Conservation (phyloP, 2,113 vertebrate genomes). For the Alexandromys fortis region DNA sequence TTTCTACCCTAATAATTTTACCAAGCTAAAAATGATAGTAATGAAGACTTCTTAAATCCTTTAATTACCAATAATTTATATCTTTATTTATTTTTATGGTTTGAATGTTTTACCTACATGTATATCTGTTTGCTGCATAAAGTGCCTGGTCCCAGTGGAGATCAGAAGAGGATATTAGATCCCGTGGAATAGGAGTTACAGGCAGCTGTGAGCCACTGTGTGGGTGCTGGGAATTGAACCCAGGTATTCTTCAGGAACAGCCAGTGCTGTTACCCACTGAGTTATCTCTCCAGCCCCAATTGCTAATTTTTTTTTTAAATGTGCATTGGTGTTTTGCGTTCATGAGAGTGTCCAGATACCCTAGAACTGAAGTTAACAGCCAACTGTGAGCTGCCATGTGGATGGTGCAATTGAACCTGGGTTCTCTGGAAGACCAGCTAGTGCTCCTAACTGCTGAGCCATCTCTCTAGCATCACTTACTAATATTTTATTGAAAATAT, state of each 20-base stretch:
- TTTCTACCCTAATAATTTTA: neutral
- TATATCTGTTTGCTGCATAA: neutral
- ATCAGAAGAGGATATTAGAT: neutral
- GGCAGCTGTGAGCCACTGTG: neutral
- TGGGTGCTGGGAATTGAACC: neutral
- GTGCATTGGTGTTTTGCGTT: no score
- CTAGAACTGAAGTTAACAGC: neutral
- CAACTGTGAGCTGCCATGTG: neutral
- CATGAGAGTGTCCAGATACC: neutral
- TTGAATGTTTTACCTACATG: neutral
- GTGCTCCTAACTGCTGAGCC: neutral
- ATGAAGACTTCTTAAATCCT: neutral
- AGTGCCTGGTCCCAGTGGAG: neutral
- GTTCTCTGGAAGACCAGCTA: neutral
- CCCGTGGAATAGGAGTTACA: neutral
- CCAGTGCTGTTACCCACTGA: neutral
- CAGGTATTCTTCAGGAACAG: neutral
- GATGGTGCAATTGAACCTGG: neutral
- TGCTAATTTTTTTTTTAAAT: neutral
- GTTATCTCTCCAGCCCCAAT: neutral
- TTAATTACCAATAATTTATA: neutral
- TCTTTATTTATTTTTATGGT: neutral
- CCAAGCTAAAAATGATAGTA: neutral
- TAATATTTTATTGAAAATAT: neutral
- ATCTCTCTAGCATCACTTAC: neutral